Percentiles rank a stretch among this genome's conserved stretches.
Conservation (phyloP, 2,113 vertebrate genomes). For the Nerophis ophidion region DNA sequence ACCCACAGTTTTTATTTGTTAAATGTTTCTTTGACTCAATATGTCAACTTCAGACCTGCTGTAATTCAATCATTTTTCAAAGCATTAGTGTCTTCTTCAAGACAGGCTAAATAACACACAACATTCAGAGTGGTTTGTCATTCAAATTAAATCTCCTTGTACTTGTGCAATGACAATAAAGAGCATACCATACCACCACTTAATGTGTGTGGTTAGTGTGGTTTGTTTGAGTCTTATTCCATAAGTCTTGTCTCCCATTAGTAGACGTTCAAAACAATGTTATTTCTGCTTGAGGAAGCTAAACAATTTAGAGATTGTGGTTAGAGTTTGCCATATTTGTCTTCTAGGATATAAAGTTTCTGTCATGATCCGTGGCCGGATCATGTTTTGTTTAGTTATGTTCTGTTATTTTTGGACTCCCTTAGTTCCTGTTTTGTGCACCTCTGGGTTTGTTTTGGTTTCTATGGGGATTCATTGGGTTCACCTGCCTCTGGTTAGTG, state of each 20-base stretch:
- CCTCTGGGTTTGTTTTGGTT: too few species aligned
- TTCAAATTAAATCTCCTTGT: too few species aligned
- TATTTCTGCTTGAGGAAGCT: neutral
- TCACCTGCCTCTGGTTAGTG: too few species aligned
- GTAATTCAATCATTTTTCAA: neutral
- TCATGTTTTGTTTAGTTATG: too few species aligned
- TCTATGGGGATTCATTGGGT: too few species aligned
- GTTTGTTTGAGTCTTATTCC: neutral
- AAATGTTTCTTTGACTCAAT: neutral
- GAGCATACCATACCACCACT: neutral
- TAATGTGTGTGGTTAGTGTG: constrained; percentile 2
- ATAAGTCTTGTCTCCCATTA: neutral
- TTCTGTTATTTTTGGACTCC: too few species aligned
- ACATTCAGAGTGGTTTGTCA: neutral
- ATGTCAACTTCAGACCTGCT: too few species aligned
- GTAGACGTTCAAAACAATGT: neutral
- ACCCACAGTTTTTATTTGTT: constrained; percentile 25
- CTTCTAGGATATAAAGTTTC: neutral
- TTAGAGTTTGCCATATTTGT: neutral
- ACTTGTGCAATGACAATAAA: too few species aligned
- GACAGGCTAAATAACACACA: neutral
- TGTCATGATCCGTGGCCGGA: too few species aligned
- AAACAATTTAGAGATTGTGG: neutral
- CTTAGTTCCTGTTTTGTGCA: too few species aligned
- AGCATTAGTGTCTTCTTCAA: neutral